Evolutionary conservation across 2,797 vertebrate species (phyloP), one percentile per base, ranked within the genome.

Genomic region (Lepus townsendii): DNA sequence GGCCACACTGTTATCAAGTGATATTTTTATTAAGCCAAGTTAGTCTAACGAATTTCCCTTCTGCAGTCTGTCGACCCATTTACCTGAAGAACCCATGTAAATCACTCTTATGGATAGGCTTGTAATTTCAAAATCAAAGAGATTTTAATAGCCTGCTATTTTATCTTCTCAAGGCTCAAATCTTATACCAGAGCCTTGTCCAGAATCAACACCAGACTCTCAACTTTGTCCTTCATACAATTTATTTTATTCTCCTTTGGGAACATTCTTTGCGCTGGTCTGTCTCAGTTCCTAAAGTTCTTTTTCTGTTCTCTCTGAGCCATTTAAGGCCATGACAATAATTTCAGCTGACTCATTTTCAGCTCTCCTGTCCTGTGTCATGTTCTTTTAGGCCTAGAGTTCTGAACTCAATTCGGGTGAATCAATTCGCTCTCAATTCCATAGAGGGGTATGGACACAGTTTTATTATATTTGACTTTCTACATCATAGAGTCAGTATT

Each of bases 101-200:
- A 7, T 63, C 42, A 69, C n/a, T 69, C 5, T 62, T 42, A 77
- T 47, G 35, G 30, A 65, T 47, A 66, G 14, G 11, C 84, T 32
- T 95, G 2, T 52, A 66, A 79, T 87, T 94, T 89, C 26, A 52
- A 62, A n/a, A 0, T 60, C 66, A 38, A 93, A 54, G 30, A 88
- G 38, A 54, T 17, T 20, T 76, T 71, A 71, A 65, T 32, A 72
- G 20, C 60, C 71, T n/a, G 65, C 52, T 66, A 2, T 82, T 89
- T 32, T n/a, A 20, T 91, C 27, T 85, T 82, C 27, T 54, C 5
- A 22, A 22, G 12, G 2, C 32, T 89, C 42, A 52, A 83, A 69
- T 52, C 12, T 30, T 52, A 27, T n/a, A 32, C 2, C 27, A 54
- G n/a, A 86, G 3, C 42, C 57, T 57, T 83, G 26, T 10, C 68